These are phyloP conservation scores for Thecophora atra DNA, from an alignment of 2,888 invertebrate genomes.

Conservation along the genomic window DNA sequence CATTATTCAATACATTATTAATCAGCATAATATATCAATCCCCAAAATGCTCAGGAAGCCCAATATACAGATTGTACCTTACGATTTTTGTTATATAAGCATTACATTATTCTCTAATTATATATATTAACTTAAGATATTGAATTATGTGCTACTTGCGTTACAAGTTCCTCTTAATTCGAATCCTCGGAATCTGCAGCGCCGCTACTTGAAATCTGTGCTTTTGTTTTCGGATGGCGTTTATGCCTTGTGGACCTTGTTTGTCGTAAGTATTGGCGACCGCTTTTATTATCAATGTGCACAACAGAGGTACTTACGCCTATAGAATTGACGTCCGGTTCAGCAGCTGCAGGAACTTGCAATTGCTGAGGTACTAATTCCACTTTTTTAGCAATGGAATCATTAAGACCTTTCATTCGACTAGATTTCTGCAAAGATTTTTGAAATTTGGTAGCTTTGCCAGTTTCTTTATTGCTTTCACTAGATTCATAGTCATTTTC, in stretches of 20 bases:
- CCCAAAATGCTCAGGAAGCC: constrained; percentile 36
- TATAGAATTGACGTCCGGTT: constrained; percentile 71
- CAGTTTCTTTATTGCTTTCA: constrained; percentile 40
- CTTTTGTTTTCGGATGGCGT: constrained; percentile 59
- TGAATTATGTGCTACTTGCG: constrained; percentile 53
- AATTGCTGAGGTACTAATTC: constrained; percentile 54
- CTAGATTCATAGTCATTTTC: constrained; percentile 56
- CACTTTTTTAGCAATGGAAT: constrained; percentile 54
- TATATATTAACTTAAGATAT: constrained; percentile 10
- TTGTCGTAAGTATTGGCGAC: constrained; percentile 53
- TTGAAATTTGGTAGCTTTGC: constrained; percentile 59
- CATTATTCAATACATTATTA: not conserved
- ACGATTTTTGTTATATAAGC: no score
- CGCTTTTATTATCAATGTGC: constrained; percentile 1
- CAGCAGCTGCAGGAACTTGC: constrained; percentile 56
- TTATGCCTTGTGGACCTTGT: constrained; percentile 58
- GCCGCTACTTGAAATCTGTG: constrained; percentile 56
- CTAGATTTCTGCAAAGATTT: constrained; percentile 71
- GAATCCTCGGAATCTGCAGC: constrained; percentile 71
- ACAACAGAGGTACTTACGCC: constrained; percentile 67
- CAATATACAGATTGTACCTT: constrained; percentile 31
- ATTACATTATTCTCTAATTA: not conserved
- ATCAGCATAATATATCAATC: not conserved
- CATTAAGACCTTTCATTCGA: constrained; percentile 72
- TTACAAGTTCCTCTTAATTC: constrained; percentile 80